Conservation (phyloP, 1,140 invertebrate species). For the Antheraea pernyi region DNA sequence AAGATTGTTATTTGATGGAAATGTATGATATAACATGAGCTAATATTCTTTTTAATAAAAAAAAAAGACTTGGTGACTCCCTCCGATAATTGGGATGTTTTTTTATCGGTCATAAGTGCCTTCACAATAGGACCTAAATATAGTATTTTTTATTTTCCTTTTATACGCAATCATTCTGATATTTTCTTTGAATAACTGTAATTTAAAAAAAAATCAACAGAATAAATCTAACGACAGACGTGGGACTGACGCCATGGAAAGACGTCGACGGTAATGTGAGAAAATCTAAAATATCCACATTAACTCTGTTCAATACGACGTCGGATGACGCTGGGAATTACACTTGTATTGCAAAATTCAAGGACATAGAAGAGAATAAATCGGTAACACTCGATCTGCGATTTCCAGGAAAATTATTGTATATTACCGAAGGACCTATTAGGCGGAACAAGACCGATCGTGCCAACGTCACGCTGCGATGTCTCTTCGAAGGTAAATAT, state of each 20-base stretch:
- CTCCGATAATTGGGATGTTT: no score
- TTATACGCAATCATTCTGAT: neutral
- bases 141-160: no score
- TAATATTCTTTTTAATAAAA: no score
- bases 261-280: constrained; percentile 48
- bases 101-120: no score
- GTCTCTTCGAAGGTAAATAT: constrained; percentile 66
- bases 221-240: constrained; percentile 36
- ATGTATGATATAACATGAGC: no score
- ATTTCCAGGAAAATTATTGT: constrained; percentile 45
- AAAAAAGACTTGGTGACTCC: no score
- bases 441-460: constrained; percentile 46
- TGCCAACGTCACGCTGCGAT: constrained; percentile 47
- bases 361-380: constrained; percentile 33
- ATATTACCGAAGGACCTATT: constrained; percentile 46
- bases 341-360: constrained; percentile 68
- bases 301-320: constrained; percentile 76
- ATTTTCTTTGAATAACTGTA: no score
- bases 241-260: constrained; percentile 34
- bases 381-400: constrained; percentile 47
- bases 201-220: constrained; percentile 26
- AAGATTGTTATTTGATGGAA: no score
- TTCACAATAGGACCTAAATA: no score
- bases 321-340: constrained; percentile 80
- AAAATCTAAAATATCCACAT: constrained; percentile 45